A percentile compares a stretch with the other conserved stretches of the same genome.
These are phyloP conservation scores for Teinopalpus imperialis DNA, from an alignment of 2,888 invertebrate genomes.

Conservation along the genomic window DNA sequence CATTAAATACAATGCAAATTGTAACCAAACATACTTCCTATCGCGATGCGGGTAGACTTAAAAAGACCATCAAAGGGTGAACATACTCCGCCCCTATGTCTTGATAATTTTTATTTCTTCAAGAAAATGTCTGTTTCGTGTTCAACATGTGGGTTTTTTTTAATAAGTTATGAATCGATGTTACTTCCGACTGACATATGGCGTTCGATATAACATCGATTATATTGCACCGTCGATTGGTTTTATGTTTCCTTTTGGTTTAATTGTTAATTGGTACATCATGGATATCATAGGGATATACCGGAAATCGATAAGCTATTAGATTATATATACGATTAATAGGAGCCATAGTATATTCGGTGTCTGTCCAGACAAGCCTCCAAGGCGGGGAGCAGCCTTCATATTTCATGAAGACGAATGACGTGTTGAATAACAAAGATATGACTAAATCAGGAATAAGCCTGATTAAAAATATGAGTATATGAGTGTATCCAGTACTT, in stretches of 20 bases:
- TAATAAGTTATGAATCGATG: conserved; percentile 6
- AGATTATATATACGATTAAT: no score
- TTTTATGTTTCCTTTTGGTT: conserved; percentile 12
- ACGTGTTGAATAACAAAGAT: no score
- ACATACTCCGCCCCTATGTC: conserved; percentile 20
- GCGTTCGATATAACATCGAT: conserved; percentile 11
- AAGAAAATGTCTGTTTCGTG: conserved; percentile 12
- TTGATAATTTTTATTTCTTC: conserved; percentile 20
- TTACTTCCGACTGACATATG: conserved; percentile 23
- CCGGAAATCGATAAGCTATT: no score
- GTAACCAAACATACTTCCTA: conserved; percentile 29
- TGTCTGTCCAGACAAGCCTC: no score
- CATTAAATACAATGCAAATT: conserved; percentile 28
- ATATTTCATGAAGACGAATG: no score
- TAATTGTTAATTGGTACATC: no score
- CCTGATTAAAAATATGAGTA: no score
- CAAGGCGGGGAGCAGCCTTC: no score
- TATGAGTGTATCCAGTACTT: no score
- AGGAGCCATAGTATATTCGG: no score
- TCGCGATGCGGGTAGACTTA: conserved; percentile 17
- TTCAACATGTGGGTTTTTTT: conserved; percentile 21
- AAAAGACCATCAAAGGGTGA: neutral
- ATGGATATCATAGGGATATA: no score
- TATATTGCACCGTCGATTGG: conserved; percentile 2
- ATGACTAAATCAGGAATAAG: no score